phyloP scores from a whole-genome alignment of 2,113 vertebrate genomes.

The Mesitornis unicolor region DNA sequence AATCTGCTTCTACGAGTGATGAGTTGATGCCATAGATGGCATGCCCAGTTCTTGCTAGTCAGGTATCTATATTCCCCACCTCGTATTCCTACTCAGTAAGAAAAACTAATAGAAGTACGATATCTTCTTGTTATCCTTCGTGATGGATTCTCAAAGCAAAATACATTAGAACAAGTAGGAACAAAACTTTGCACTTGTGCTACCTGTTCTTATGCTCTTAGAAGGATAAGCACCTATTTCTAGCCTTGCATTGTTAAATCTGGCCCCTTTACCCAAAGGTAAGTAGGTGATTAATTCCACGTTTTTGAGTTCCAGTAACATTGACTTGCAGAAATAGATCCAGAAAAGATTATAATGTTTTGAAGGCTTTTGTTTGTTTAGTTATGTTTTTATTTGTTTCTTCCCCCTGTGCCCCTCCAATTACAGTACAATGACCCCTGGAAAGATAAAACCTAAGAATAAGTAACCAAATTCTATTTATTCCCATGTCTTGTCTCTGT shows the following conservation, averaged over 20 bases:
- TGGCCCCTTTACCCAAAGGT: not conserved
- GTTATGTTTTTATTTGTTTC: not conserved
- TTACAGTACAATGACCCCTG: not conserved
- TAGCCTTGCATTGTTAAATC: fast-evolving
- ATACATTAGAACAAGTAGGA: not conserved
- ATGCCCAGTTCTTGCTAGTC: not conserved
- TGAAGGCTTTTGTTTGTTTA: not conserved
- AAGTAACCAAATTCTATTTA: not conserved
- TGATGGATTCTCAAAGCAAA: not conserved
- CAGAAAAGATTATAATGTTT: not conserved
- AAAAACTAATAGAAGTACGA: not conserved
- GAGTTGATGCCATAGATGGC: not conserved
- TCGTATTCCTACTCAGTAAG: not conserved
- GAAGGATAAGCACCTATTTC: not conserved
- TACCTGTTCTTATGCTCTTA: not conserved
- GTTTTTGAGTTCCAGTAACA: not conserved
- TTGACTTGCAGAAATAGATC: not conserved
- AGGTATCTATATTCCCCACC: not conserved
- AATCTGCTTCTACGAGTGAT: not conserved
- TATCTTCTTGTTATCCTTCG: not conserved
- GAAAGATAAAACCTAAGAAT: not conserved
- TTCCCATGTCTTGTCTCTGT: not conserved
- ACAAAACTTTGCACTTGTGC: not conserved
- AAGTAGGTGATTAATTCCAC: not conserved
- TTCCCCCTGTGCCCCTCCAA: fast-evolving